These are phyloP conservation scores for Teleogryllus occipitalis DNA, from an alignment of 1,140 invertebrate genomes.

Conservation along the genomic window DNA sequence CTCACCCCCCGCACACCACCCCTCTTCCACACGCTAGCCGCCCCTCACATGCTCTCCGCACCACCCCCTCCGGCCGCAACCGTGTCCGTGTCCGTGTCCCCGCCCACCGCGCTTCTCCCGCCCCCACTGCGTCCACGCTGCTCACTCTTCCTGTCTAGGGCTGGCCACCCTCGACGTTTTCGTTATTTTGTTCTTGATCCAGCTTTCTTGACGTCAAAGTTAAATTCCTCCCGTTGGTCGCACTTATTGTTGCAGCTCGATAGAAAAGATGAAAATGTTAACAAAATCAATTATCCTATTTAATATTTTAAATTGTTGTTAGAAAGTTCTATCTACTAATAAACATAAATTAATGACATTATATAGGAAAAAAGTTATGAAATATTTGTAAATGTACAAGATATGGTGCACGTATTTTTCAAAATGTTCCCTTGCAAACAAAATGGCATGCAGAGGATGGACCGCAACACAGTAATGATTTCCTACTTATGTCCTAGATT, in stretches of 20 bases:
- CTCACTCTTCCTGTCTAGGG: neutral
- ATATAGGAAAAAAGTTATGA: neutral
- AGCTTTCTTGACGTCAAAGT: conserved; percentile 1
- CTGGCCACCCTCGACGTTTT: conserved; percentile 2
- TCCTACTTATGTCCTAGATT: neutral
- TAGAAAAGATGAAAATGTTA: conserved; percentile 3
- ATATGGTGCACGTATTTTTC: conserved; percentile 4
- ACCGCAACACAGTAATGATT: neutral
- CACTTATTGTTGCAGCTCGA: conserved; percentile 3
- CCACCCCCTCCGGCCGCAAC: neutral
- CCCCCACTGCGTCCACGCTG: too few relatives aligned
- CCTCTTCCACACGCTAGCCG: too few relatives aligned
- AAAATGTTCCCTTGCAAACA: neutral
- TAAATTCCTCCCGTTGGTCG: neutral
- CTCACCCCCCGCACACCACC: too few relatives aligned
- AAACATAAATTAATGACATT: conserved; percentile 1
- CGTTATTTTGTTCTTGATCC: neutral
- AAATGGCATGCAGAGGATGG: neutral
- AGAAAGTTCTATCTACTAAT: neutral
- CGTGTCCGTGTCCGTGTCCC: neutral
- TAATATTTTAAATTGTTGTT: conserved; percentile 6
- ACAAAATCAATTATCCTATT: conserved; percentile 1
- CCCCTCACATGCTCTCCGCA: neutral
- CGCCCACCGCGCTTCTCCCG: neutral
- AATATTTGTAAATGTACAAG: conserved; percentile 6